Percentiles rank a stretch among this genome's conserved stretches.
Evolutionary conservation across 1,140 invertebrate genomes (phyloP).

Genomic region (Aleiodes sp.): DNA sequence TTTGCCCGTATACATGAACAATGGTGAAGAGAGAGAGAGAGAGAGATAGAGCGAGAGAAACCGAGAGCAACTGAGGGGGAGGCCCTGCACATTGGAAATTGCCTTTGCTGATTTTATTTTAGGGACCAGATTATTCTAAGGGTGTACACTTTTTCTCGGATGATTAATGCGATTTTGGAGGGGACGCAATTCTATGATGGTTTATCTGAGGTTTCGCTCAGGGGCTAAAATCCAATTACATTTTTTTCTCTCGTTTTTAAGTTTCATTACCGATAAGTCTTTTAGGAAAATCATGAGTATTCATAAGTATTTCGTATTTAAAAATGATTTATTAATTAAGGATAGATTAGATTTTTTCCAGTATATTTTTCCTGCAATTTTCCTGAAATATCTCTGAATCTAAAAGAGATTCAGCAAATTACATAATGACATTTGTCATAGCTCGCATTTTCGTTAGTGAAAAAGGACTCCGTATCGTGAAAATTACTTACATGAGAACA

Average conservation of each 20-base stretch:
- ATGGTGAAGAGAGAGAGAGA: slow-evolving; percentile 7
- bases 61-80: slow-evolving; percentile 22
- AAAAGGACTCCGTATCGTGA: too few species aligned
- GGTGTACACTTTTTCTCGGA: slow-evolving; percentile 38
- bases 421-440: too few species aligned
- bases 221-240: slow-evolving; percentile 46
- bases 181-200: slow-evolving; percentile 20
- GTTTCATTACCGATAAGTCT: slow-evolving; percentile 12
- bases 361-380: too few species aligned
- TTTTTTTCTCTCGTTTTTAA: slow-evolving; percentile 30
- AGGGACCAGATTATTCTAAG: slow-evolving; percentile 64
- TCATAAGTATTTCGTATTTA: too few species aligned
- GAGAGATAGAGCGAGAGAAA: not conserved
- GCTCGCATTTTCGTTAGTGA: too few species aligned
- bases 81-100: slow-evolving; percentile 56
- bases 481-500: too few species aligned
- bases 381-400: not conserved
- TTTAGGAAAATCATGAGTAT: not conserved
- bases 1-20: slow-evolving; percentile 14
- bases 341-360: too few species aligned
- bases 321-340: too few species aligned
- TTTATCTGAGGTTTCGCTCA: not conserved
- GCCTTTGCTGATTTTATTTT: slow-evolving; percentile 65
- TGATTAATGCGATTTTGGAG: slow-evolving; percentile 62
- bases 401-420: too few species aligned